These are phyloP conservation scores for Nipponia nippon DNA, from an alignment of 2,113 vertebrate genomes.

Conservation along the genomic window DNA sequence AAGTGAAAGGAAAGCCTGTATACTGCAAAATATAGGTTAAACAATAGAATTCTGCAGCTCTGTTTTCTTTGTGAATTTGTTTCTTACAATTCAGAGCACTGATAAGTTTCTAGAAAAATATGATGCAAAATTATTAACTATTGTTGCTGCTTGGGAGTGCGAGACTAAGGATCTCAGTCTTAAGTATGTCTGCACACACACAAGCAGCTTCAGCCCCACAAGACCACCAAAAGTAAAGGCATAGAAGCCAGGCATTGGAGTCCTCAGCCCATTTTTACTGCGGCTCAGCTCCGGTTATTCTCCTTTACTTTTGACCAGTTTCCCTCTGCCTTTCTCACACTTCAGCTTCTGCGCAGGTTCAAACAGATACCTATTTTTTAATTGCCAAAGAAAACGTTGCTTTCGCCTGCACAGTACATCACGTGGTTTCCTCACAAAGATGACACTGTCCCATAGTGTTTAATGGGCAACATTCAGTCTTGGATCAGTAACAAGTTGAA, in stretches of 20 bases:
- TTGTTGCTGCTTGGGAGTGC: neutral
- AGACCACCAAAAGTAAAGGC: neutral
- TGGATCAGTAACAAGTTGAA: neutral
- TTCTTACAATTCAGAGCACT: neutral
- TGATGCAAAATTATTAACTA: neutral
- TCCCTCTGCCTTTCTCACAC: neutral
- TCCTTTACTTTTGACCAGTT: neutral
- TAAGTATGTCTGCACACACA: neutral
- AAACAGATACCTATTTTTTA: constrained; percentile 11
- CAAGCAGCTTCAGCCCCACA: neutral
- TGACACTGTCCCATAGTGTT: constrained; percentile 3
- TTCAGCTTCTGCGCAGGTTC: neutral
- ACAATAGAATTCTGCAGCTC: neutral
- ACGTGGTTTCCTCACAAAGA: constrained; percentile 5
- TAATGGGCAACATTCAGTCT: neutral
- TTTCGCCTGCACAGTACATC: neutral
- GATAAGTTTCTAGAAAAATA: neutral
- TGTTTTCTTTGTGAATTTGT: neutral
- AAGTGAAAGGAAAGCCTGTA: neutral
- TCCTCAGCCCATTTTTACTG: neutral
- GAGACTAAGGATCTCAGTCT: neutral
- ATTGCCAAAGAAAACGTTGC: constrained; percentile 23
- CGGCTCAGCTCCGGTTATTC: neutral
- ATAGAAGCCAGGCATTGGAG: neutral
- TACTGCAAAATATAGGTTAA: neutral